A percentile compares a stretch with the other conserved stretches of the same genome.
phyloP scores from a whole-genome alignment of 2,113 vertebrate genomes.

The Chlamydotis undulata region DNA sequence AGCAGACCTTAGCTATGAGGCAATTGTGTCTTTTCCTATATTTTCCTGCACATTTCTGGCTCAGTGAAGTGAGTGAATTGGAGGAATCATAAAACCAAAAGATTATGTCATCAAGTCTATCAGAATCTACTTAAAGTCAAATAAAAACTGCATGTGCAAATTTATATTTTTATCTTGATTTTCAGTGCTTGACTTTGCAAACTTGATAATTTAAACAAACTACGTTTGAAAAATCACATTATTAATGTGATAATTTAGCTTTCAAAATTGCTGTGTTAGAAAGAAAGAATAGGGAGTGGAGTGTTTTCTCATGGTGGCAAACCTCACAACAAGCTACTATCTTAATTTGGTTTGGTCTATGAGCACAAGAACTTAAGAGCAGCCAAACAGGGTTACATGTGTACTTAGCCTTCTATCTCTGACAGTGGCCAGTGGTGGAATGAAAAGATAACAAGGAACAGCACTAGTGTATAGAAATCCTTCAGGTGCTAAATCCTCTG shows the following conservation, averaged over 20 bases:
- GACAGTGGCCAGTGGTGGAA: not conserved
- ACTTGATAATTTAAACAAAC: not conserved
- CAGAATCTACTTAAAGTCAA: not conserved
- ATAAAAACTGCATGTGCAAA: not conserved
- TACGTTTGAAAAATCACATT: not conserved
- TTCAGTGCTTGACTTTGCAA: not conserved
- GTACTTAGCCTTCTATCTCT: not conserved
- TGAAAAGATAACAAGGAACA: not conserved
- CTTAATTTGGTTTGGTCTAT: not conserved
- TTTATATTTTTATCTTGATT: not conserved
- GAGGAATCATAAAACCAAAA: not conserved
- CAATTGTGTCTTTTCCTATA: not conserved
- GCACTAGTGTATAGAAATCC: not conserved
- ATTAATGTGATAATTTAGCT: not conserved
- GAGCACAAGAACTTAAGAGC: not conserved
- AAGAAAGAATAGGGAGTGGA: not conserved
- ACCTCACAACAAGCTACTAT: not conserved
- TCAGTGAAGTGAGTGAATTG: not conserved
- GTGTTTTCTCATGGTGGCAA: not conserved
- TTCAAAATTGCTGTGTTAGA: not conserved
- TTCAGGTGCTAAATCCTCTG: not conserved
- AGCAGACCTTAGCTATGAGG: not conserved
- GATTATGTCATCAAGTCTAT: not conserved
- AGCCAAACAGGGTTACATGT: not conserved
- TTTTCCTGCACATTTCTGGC: not conserved